A percentile compares a stretch with the other conserved stretches of the same genome.
Conservation (phyloP, 2,888 invertebrate genomes). For the Xestia xanthographa region DNA sequence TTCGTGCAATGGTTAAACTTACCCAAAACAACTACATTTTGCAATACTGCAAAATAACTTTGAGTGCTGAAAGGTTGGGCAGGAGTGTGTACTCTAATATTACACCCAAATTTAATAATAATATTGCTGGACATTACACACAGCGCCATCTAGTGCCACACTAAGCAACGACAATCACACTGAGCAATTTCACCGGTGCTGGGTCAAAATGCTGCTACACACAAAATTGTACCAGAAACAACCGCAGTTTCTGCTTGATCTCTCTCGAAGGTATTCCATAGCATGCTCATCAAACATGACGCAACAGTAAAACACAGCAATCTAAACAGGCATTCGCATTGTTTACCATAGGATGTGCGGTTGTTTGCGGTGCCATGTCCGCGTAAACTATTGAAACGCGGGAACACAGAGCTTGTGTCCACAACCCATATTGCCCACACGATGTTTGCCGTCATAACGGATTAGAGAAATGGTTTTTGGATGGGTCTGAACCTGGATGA, state of each 20-base stretch:
- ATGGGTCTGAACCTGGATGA: not conserved
- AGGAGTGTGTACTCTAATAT: not conserved
- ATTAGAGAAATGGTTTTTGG: not conserved
- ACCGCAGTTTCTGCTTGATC: not conserved
- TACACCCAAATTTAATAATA: too few relatives aligned
- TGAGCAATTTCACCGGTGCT: too few relatives aligned
- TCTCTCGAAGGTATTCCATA: constrained; percentile 9
- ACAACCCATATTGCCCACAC: constrained; percentile 17
- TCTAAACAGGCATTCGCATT: constrained; percentile 38
- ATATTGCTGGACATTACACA: too few relatives aligned
- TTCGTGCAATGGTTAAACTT: not conserved
- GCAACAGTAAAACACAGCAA: constrained; percentile 20
- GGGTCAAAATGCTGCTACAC: not conserved
- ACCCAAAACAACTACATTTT: too few relatives aligned
- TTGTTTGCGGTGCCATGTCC: constrained; percentile 47
- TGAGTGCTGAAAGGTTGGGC: not conserved
- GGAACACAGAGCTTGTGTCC: constrained; percentile 20
- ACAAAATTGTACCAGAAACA: constrained; percentile 3
- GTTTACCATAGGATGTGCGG: constrained; percentile 42
- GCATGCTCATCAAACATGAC: constrained; percentile 23
- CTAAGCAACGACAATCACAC: too few relatives aligned
- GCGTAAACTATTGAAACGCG: constrained; percentile 44
- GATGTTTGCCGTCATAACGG: constrained; percentile 22
- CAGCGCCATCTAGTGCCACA: too few relatives aligned
- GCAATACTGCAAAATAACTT: not conserved